Base-by-base conservation (phyloP, 2,888 invertebrate species). In the Macaria liturata region DNA sequence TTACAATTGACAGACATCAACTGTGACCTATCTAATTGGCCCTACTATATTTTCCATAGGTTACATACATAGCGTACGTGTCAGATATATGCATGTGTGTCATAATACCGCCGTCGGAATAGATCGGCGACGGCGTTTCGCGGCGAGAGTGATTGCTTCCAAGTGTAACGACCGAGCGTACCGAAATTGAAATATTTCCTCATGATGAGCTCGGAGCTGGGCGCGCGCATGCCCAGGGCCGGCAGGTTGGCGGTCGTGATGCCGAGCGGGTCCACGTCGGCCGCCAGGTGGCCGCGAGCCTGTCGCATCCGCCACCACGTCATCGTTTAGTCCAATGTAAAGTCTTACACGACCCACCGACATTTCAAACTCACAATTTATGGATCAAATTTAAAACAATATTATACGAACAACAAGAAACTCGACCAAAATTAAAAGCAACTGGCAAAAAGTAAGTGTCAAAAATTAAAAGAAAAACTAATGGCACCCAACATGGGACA, bases 221-320 rank as follows among this genome's bases (percentile, higher is more conserved):
- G 88, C 66, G 89, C 91, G 71, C 91, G 89, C 88, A 88, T 84
- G 84, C 91, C 91, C 83, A 91, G 83, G 70, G 78, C 78, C 76
- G 91, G 91, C 88, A 93, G 93, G 84, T 94, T 94, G 80, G 94
- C 94, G 91, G 95, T 95, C 90, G 94, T 95, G 93, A 98, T 97
- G 93, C 96, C 97, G 86, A 98, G 94, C 72, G 98, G 98, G 93
- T 98, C 98, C 93, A 98, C 93, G 84, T 96, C 96, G 72, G 98
- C 97, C 78, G 97, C 96, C 92, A 97, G 95, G 93, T 98, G 98
- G 83, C 98, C 98, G 90, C 98, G 96, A 87, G 97, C 95, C 97
- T 98, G 93, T 71, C 81, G 79, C 82, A 83, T 80, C 85, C 84
- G 78, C 81, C 84, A 83, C 80, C 86, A 83, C 77, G 75, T 75